A percentile compares a stretch with the other conserved stretches of the same genome.
phyloP scores from a whole-genome alignment of 2,888 invertebrate species.

The Hanleya hanleyi region DNA sequence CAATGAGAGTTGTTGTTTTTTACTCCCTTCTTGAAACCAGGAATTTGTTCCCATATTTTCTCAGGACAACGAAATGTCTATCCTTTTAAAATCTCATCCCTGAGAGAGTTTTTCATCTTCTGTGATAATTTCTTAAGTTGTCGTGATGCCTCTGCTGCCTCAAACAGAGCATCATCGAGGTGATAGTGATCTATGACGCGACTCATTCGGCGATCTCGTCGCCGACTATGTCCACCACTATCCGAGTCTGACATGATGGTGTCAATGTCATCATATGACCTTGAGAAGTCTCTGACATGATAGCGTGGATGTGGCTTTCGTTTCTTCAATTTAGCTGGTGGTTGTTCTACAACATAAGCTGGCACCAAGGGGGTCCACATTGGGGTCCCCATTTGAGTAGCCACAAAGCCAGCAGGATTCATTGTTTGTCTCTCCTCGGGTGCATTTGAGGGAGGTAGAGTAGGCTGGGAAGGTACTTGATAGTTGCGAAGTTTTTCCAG shows the following conservation, averaged over 20 bases:
- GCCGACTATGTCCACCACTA: constrained; percentile 30
- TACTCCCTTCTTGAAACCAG: no score
- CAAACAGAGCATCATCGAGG: constrained; percentile 53
- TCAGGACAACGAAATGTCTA: background rate
- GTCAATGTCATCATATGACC: constrained; percentile 52
- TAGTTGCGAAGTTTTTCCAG: constrained; percentile 57
- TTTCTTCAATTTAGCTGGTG: constrained; percentile 27
- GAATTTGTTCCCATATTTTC: no score
- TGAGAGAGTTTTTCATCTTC: constrained; percentile 60
- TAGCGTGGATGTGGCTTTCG: constrained; percentile 25
- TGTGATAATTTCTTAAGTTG: constrained; percentile 60
- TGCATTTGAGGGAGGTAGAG: constrained; percentile 22
- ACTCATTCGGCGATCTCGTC: constrained; percentile 28
- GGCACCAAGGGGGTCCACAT: constrained; percentile 23
- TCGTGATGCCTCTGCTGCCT: constrained; percentile 54
- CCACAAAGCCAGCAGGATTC: background rate
- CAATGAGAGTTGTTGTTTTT: no score
- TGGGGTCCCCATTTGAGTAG: background rate
- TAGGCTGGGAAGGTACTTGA: constrained; percentile 48
- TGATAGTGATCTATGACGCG: constrained; percentile 47
- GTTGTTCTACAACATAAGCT: constrained; percentile 42
- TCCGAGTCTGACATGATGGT: constrained; percentile 48
- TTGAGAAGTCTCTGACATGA: constrained; percentile 46
- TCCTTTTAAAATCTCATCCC: constrained; percentile 52
- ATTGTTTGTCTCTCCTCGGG: background rate